These are phyloP conservation scores for Plectrocnemia conspersa DNA, from an alignment of 1,140 invertebrate genomes.

Conservation along the genomic window DNA sequence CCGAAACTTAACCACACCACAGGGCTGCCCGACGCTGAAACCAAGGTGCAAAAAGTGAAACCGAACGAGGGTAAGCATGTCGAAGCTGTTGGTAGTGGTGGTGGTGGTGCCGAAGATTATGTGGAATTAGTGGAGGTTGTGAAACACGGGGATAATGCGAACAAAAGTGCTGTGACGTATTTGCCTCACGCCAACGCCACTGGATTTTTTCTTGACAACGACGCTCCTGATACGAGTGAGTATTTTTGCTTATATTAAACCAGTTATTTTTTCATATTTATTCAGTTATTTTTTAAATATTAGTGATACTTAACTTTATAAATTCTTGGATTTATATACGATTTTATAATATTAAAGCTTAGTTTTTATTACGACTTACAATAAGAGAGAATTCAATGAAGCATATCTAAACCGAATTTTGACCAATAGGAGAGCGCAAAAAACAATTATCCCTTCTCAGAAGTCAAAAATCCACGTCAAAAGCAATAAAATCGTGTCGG, in stretches of 20 bases:
- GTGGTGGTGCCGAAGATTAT: slow-evolving; percentile 23
- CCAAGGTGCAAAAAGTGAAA: neutral
- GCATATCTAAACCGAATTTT: too few relatives aligned
- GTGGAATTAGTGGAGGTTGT: slow-evolving; percentile 29
- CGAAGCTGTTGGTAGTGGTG: neutral
- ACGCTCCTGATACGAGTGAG: slow-evolving; percentile 33
- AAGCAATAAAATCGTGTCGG: too few relatives aligned
- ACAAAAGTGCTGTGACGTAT: slow-evolving; percentile 23
- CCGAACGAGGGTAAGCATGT: neutral
- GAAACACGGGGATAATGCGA: slow-evolving; percentile 7
- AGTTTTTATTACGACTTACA: too few relatives aligned
- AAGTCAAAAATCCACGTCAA: too few relatives aligned
- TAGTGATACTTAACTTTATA: neutral
- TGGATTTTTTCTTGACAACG: slow-evolving; percentile 31
- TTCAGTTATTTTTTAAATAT: neutral
- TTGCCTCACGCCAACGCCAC: slow-evolving; percentile 21
- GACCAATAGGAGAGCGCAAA: too few relatives aligned
- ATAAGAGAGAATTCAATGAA: too few relatives aligned
- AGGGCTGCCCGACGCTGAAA: slow-evolving; percentile 6
- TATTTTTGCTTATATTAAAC: slow-evolving; percentile 12
- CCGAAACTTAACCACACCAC: slow-evolving; percentile 25
- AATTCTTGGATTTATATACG: too few relatives aligned
- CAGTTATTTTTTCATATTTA: neutral
- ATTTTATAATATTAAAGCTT: too few relatives aligned
- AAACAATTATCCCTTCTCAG: too few relatives aligned